Percentiles rank a stretch among this genome's conserved stretches.
phyloP scores from a whole-genome alignment of 1,140 invertebrate genomes.

The Dendrolimus punctatus region DNA sequence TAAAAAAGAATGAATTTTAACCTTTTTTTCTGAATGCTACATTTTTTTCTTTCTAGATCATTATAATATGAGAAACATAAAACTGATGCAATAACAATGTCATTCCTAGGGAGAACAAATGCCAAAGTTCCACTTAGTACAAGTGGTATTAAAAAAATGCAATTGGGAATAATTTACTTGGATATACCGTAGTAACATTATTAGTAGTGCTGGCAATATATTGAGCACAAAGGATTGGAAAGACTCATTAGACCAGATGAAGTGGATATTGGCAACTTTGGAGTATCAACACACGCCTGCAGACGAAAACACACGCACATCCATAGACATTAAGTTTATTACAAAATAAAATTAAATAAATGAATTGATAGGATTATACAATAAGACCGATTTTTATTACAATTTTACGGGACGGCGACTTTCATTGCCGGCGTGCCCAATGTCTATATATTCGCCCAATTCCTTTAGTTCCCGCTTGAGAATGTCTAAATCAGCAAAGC shows the following conservation, averaged over 20 bases:
- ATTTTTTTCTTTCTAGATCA: no score
- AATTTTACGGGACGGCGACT: neutral
- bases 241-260: conserved; percentile 43
- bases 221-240: conserved; percentile 44
- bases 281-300: conserved; percentile 5
- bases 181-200: conserved; percentile 34
- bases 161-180: conserved; percentile 12
- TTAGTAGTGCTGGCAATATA: conserved; percentile 31
- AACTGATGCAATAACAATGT: no score
- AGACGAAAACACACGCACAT: conserved; percentile 10
- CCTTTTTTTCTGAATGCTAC: no score
- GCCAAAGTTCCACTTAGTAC: neutral
- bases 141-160: neutral
- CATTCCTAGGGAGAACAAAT: no score
- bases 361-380: no score
- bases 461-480: conserved; percentile 28
- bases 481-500: conserved; percentile 39
- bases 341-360: neutral
- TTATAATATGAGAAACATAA: no score
- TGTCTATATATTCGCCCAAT: conserved; percentile 15
- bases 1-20: no score
- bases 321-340: conserved; percentile 5
- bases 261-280: conserved; percentile 32
- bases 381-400: no score
- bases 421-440: conserved; percentile 1